phyloP scores from a whole-genome alignment of 2,113 vertebrate species.

The Anolis sagrei region DNA sequence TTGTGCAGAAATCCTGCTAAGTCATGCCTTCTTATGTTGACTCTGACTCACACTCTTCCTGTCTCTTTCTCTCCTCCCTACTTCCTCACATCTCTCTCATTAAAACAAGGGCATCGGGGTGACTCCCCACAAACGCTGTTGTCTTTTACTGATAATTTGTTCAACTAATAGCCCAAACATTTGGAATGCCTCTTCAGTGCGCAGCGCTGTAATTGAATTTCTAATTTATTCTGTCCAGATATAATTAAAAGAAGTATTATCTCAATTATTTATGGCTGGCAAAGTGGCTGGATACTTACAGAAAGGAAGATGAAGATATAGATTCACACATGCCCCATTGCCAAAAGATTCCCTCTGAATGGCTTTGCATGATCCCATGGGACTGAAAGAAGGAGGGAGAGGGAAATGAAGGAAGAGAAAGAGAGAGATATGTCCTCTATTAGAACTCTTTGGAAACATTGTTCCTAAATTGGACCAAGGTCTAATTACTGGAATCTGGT shows the following conservation, averaged over 20 bases:
- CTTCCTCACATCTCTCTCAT: not conserved
- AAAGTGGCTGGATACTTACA: slow-evolving; percentile 23
- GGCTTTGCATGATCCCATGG: not conserved
- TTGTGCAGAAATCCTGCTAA: not conserved
- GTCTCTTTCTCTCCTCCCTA: too few relatives aligned
- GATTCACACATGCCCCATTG: not conserved
- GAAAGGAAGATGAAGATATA: slow-evolving; percentile 14
- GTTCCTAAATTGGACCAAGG: too few relatives aligned
- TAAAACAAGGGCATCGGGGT: slow-evolving; percentile 30
- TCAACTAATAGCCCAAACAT: slow-evolving; percentile 47
- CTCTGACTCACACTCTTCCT: not conserved
- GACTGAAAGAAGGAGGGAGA: not conserved
- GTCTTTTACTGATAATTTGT: slow-evolving; percentile 48
- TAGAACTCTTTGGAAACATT: not conserved
- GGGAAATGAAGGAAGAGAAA: not conserved
- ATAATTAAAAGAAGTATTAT: slow-evolving; percentile 31
- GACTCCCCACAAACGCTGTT: slow-evolving; percentile 34
- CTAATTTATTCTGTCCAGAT: slow-evolving; percentile 47
- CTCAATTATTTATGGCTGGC: slow-evolving; percentile 49
- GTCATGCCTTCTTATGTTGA: not conserved
- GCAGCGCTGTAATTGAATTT: slow-evolving; percentile 44
- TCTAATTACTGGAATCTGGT: too few relatives aligned
- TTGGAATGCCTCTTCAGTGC: slow-evolving; percentile 35
- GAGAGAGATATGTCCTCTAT: not conserved
- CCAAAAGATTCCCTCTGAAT: not conserved